Percentiles rank a stretch among this genome's conserved stretches.
These are phyloP conservation scores for Empidonax traillii DNA, from an alignment of 2,113 vertebrate species.

Conservation along the genomic window DNA sequence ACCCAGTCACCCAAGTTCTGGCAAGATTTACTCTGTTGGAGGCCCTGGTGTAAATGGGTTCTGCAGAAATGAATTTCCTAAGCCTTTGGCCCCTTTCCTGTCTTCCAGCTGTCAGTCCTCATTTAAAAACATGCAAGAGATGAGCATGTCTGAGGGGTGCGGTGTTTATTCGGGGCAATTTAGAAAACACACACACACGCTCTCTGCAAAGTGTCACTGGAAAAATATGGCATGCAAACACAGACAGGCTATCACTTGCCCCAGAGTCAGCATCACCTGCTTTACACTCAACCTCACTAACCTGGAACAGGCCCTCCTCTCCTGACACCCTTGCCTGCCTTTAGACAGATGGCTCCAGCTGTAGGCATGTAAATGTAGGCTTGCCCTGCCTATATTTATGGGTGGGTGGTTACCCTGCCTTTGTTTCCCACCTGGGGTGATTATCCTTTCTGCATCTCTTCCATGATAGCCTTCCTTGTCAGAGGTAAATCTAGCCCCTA, in stretches of 20 bases:
- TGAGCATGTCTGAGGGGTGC: background rate
- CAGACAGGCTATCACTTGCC: conserved; percentile 15
- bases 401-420: background rate
- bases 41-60: background rate
- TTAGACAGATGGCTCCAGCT: conserved; percentile 13
- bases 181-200: background rate
- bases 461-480: background rate
- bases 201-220: background rate
- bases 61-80: background rate
- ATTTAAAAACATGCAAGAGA: background rate
- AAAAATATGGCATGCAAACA: conserved; percentile 5
- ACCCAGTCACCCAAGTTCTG: background rate
- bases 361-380: background rate
- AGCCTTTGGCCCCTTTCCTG: background rate
- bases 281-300: background rate
- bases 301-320: background rate
- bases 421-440: conserved; percentile 1
- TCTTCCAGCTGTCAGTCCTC: background rate
- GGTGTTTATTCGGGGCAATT: background rate
- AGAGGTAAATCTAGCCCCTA: background rate
- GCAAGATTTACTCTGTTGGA: background rate
- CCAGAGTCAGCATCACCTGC: background rate
- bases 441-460: background rate
- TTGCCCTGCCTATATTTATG: conserved; percentile 1
- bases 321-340: background rate